Base-by-base conservation (phyloP, 2,113 vertebrate genomes). In the Deroptyus accipitrinus region DNA sequence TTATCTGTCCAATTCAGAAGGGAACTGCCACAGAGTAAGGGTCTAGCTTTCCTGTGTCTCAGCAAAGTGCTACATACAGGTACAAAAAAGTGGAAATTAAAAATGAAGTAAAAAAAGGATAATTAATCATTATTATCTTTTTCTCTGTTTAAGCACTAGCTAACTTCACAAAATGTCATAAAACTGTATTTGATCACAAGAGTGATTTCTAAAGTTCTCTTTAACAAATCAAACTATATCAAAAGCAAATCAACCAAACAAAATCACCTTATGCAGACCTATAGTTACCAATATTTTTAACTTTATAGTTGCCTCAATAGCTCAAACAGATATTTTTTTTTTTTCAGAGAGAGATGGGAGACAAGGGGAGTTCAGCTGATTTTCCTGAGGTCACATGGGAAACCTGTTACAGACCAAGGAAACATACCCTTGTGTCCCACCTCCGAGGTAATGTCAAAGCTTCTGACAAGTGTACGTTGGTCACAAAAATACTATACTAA, bases 1-100 rank as follows among this genome's bases (percentile, higher is more conserved):
- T 85, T 96, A 57, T 61, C 69, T 86, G 81, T 95, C 69, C 41
- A 80, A 17, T 91, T 90, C 62, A 59, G 55, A 86, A 57, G 44
- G 35, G 39, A 82, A 74, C 66, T 64, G 57, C 31, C 41, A 76
- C 35, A 57, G 13, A 80, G 18, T 27, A 63, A 7, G 9, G 51
- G 17, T 77, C 48, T 90, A 75, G 7, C 8, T 77, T 86, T 63
- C 72, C 54, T 52, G 68, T 66, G 18, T 72, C 57, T 78, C 68
- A 74, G 28, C 13, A 70, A 78, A 94, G 25, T 1, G 1, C 10
- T 93, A 39, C 33, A 19, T 19, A 55, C 11, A 70, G 28, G 9
- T 81, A 11, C 0, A 1, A 17, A 77, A 76, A 10, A 83, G 12
- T 54, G 6, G 17, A 86, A 77, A 93, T 66, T 41, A 78, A 2